Conservation (phyloP, 2,113 vertebrate species). For the Potamarius usumacintae region DNA sequence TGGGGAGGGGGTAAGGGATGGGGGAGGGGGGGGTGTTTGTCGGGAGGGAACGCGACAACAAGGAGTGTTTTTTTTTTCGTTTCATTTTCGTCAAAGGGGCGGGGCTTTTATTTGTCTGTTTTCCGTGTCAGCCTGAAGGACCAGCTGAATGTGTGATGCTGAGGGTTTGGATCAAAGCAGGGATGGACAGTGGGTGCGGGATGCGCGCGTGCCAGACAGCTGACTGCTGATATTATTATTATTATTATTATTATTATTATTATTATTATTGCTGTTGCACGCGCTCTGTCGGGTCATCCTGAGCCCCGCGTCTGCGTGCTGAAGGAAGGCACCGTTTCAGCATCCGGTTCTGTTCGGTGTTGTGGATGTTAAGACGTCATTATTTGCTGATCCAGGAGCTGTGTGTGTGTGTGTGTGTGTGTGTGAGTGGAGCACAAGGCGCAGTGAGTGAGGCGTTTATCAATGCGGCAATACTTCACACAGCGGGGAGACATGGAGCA, state of each 20-base stretch:
- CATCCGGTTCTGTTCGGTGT: not conserved
- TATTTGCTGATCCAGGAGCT: not conserved
- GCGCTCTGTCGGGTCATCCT: not conserved
- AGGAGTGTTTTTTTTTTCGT: not conserved
- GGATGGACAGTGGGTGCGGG: not conserved
- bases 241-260: not conserved
- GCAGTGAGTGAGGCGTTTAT: not conserved
- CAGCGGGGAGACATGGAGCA: not conserved
- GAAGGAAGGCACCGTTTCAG: not conserved
- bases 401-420: not conserved
- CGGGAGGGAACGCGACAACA: not conserved
- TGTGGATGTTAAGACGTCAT: conserved; percentile 5
- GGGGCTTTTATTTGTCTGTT: not conserved
- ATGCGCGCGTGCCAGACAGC: conserved; percentile 59
- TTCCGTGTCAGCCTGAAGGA: not conserved
- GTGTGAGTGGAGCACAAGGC: not conserved
- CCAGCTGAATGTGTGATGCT: not conserved
- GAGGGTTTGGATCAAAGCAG: not conserved
- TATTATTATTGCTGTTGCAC: not conserved
- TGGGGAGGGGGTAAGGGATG: not conserved
- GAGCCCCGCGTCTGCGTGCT: not conserved
- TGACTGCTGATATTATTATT: not conserved
- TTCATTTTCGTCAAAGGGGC: conserved; percentile 6
- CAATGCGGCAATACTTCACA: not conserved
- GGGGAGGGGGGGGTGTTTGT: not conserved